phyloP scores from a whole-genome alignment of 2,888 invertebrate species.

The Pomacea canaliculata region DNA sequence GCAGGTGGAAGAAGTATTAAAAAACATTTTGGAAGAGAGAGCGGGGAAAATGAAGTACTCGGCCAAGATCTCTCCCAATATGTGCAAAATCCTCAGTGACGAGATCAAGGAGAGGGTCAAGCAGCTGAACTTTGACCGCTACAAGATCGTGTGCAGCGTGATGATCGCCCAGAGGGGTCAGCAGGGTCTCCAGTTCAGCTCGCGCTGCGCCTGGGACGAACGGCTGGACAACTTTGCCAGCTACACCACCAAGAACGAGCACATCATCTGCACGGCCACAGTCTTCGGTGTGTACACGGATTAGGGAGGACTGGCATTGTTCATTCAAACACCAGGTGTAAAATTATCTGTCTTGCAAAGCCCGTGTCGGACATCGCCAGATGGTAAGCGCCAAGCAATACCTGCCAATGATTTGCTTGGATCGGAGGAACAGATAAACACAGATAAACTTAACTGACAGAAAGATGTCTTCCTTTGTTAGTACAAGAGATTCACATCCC shows the following conservation, averaged over 20 bases:
- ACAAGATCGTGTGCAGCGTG: slow-evolving; percentile 51
- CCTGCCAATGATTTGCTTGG: too few relatives aligned
- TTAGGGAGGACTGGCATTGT: slow-evolving; percentile 19
- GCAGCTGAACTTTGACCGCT: slow-evolving; percentile 50
- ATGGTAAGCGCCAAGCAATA: too few relatives aligned
- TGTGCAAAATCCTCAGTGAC: slow-evolving; percentile 48
- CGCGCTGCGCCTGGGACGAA: slow-evolving; percentile 53
- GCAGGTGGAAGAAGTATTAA: slow-evolving; percentile 35
- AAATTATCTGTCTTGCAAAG: too few relatives aligned
- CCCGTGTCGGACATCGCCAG: too few relatives aligned
- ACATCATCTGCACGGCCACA: slow-evolving; percentile 50
- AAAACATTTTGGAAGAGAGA: slow-evolving; percentile 40
- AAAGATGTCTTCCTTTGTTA: too few relatives aligned
- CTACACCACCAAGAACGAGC: slow-evolving; percentile 45
- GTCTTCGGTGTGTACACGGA: slow-evolving; percentile 56
- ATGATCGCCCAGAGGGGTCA: slow-evolving; percentile 49
- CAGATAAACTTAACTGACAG: too few relatives aligned
- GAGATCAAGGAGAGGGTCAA: slow-evolving; percentile 58
- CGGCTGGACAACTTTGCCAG: slow-evolving; percentile 48
- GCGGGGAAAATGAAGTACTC: slow-evolving; percentile 47
- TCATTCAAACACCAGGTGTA: too few relatives aligned
- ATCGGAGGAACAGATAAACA: too few relatives aligned
- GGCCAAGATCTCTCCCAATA: slow-evolving; percentile 44
- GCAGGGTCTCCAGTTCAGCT: slow-evolving; percentile 43
- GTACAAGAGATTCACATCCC: too few relatives aligned